These are phyloP conservation scores for Globia sparganii DNA, from an alignment of 2,888 invertebrate genomes.

Conservation along the genomic window DNA sequence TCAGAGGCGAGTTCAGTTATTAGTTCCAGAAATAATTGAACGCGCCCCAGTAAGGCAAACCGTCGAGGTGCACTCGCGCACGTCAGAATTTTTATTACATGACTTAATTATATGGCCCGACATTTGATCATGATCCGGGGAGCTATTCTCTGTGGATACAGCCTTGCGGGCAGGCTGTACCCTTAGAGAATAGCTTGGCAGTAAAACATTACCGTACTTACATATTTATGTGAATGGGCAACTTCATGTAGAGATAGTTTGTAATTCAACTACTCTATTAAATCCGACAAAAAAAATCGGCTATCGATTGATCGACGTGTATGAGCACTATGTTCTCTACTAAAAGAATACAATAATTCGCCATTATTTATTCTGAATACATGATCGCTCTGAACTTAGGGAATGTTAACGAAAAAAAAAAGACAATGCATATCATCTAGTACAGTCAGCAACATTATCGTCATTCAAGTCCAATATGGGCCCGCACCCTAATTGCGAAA, in stretches of 20 bases:
- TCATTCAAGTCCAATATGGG: not conserved
- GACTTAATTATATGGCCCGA: not conserved
- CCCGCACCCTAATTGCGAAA: too few relatives aligned
- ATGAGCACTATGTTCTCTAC: not conserved
- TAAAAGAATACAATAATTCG: not conserved
- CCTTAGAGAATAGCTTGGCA: too few relatives aligned
- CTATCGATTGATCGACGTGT: not conserved
- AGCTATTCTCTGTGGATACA: too few relatives aligned
- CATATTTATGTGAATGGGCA: not conserved
- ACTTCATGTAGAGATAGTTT: not conserved
- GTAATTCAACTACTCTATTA: not conserved
- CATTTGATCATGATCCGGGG: too few relatives aligned
- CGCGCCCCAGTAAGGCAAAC: not conserved
- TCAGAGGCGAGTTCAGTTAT: not conserved
- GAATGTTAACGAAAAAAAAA: not conserved
- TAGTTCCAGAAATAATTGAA: not conserved
- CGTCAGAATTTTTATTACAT: not conserved
- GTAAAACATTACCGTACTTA: not conserved
- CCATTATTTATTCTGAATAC: not conserved
- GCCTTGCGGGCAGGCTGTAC: too few relatives aligned
- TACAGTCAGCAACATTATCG: not conserved
- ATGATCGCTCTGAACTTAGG: slow-evolving; percentile 1
- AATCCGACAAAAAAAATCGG: not conserved
- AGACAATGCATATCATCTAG: not conserved
- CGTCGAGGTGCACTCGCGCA: not conserved